Evolutionary conservation across 2,797 vertebrate genomes (phyloP), one percentile per base, ranked within the genome.

Genomic region (Hydrocynus forskahlii): DNA sequence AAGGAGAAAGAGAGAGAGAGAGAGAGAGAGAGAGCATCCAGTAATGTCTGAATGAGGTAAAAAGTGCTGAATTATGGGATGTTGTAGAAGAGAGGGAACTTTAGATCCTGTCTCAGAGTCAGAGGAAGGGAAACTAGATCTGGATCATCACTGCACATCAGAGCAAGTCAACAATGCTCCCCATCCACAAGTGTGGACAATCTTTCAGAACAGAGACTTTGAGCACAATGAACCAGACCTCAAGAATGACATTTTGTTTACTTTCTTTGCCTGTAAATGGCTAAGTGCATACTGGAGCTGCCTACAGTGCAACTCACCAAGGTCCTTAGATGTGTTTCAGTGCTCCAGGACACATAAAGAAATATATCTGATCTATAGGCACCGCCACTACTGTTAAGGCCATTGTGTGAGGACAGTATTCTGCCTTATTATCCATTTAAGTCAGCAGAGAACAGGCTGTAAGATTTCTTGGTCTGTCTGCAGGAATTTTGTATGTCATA

Each of bases 21-120:
- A 66, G 14, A 73, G 10, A 54, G 23, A 70, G 17, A 72, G 21
- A 43, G n/a, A 29, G 50, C 19, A 59, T 75, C 17, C 64, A 55
- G 45, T 73, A 81, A 73, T 69, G 75, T 77, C 74, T 74, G 83
- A 81, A 38, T 64, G 45, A 71, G 63, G 64, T 21, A 69, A 23
- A 80, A 70, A 54, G 71, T 81, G 83, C 78, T 84, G 78, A 80
- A 67, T 84, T 74, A 80, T 75, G 75, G 50, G 38, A 7, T 29
- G 67, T 35, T 55, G 60, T 78, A 29, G 76, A 4, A 68, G 19
- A 78, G 43, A 48, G 29, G 14, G 72, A 25, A 7, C 13, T 54
- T 54, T 40, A 66, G 14, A 66, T 16, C 35, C 64, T 45, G 25
- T 21, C 70, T 72, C 57, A 55, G 45, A 74, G 70, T 55, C 55